Percentiles rank a stretch among this genome's conserved stretches.
phyloP scores from a whole-genome alignment of 2,888 invertebrate genomes.

The Brachylomia viminalis region DNA sequence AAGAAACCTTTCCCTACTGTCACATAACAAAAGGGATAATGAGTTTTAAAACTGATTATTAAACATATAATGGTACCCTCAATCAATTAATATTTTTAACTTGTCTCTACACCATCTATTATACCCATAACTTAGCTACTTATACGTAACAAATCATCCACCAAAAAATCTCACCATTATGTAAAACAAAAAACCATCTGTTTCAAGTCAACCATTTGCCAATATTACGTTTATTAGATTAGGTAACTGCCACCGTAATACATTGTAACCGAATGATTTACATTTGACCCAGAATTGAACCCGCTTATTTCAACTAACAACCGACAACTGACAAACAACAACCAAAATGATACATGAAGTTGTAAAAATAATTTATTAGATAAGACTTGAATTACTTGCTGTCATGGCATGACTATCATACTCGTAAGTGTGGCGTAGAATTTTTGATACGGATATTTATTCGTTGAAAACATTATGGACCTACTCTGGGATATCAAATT shows the following conservation, averaged over 20 bases:
- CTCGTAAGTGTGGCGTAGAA: too few species aligned
- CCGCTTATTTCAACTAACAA: slow-evolving; percentile 11
- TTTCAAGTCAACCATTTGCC: background rate
- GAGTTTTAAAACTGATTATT: background rate
- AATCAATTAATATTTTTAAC: background rate
- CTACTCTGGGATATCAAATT: background rate
- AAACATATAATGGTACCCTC: background rate
- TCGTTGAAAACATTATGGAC: background rate
- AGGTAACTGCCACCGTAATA: slow-evolving; percentile 7
- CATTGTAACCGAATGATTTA: slow-evolving; percentile 32
- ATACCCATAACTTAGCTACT: background rate
- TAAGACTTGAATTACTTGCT: background rate
- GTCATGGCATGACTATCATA: background rate
- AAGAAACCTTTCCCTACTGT: background rate
- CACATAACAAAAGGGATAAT: background rate
- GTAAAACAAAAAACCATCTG: background rate
- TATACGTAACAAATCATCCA: background rate
- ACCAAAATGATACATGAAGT: slow-evolving; percentile 10
- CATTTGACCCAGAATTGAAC: slow-evolving; percentile 53
- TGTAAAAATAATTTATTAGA: slow-evolving; percentile 3
- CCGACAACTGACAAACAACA: background rate
- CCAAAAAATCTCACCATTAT: background rate
- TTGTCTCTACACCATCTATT: too few species aligned
- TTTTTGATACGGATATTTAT: background rate
- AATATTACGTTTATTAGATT: slow-evolving; percentile 21